Percentiles rank a stretch among this genome's conserved stretches.
Evolutionary conservation across 2,113 vertebrate genomes (phyloP).

Genomic region (Hippocampus guttulatus): DNA sequence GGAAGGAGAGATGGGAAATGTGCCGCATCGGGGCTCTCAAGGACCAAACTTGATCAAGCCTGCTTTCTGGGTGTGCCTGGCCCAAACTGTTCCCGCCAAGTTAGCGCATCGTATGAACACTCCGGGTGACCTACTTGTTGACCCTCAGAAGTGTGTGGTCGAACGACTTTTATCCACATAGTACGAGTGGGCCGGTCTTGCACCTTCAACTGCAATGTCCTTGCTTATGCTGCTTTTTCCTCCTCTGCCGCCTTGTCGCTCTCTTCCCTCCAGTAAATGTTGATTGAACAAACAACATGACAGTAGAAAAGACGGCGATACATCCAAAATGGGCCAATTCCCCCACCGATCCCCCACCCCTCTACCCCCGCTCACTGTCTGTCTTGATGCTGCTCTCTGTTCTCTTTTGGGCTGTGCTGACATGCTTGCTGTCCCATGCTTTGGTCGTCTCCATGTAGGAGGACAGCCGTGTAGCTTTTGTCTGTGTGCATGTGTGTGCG

Average conservation of each 20-base stretch:
- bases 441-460: slow-evolving; percentile 29
- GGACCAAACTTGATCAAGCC: too few species aligned
- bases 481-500: not conserved
- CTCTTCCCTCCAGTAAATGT: slow-evolving; percentile 66
- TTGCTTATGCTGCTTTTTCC: slow-evolving; percentile 9
- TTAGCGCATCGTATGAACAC: not conserved
- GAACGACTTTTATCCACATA: not conserved
- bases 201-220: slow-evolving; percentile 16
- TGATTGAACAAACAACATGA: slow-evolving; percentile 67
- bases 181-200: not conserved
- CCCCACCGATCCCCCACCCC: not conserved
- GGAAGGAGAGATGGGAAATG: too few species aligned
- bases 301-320: slow-evolving; percentile 66
- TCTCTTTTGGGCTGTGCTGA: slow-evolving; percentile 31
- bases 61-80: too few species aligned
- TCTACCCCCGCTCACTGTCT: not conserved
- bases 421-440: slow-evolving; percentile 29
- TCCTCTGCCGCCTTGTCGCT: slow-evolving; percentile 4
- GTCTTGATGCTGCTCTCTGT: slow-evolving; percentile 1
- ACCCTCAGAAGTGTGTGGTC: not conserved
- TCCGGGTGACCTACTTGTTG: too few species aligned
- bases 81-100: not conserved
- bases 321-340: slow-evolving; percentile 59
- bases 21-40: too few species aligned
- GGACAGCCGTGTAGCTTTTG: slow-evolving; percentile 22